A percentile compares a stretch with the other conserved stretches of the same genome.
phyloP scores from a whole-genome alignment of 2,888 invertebrate genomes.

The Tricholauxania praeusta region DNA sequence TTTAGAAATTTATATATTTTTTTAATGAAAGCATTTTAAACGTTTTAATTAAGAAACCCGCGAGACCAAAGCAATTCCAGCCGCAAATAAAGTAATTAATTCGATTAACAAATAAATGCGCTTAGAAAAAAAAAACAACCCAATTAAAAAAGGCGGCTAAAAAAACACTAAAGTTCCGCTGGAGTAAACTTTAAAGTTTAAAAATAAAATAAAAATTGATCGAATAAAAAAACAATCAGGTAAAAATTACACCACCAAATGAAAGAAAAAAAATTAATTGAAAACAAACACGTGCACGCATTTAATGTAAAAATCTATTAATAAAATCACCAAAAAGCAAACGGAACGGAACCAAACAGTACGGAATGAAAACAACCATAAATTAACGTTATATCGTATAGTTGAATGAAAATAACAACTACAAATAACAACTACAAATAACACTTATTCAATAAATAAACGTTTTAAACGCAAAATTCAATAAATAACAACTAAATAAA shows the following conservation, averaged over 20 bases:
- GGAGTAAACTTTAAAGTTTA: conserved; percentile 34
- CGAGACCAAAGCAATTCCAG: conserved; percentile 18
- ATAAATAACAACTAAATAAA: too few relatives aligned
- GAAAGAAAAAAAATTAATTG: neutral
- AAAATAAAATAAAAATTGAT: conserved; percentile 1
- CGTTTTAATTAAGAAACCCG: conserved; percentile 8
- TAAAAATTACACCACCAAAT: conserved; percentile 8
- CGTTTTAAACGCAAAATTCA: too few relatives aligned
- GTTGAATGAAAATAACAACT: too few relatives aligned
- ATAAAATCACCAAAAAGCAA: conserved; percentile 3
- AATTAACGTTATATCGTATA: too few relatives aligned
- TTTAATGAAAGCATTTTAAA: neutral
- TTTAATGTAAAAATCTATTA: conserved; percentile 13
- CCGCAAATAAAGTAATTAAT: conserved; percentile 56
- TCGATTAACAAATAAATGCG: conserved; percentile 46
- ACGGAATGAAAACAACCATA: too few relatives aligned
- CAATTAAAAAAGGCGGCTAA: conserved; percentile 32
- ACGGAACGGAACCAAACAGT: conserved; percentile 21
- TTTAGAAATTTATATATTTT: too few relatives aligned
- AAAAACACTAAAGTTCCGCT: conserved; percentile 31
- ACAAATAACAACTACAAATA: too few relatives aligned
- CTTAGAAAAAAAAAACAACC: conserved; percentile 51
- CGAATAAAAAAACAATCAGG: neutral
- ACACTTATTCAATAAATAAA: conserved; percentile 12
- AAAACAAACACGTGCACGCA: conserved; percentile 20